Conservation (phyloP, 2,888 invertebrate species). For the Mythimna vitellina region DNA sequence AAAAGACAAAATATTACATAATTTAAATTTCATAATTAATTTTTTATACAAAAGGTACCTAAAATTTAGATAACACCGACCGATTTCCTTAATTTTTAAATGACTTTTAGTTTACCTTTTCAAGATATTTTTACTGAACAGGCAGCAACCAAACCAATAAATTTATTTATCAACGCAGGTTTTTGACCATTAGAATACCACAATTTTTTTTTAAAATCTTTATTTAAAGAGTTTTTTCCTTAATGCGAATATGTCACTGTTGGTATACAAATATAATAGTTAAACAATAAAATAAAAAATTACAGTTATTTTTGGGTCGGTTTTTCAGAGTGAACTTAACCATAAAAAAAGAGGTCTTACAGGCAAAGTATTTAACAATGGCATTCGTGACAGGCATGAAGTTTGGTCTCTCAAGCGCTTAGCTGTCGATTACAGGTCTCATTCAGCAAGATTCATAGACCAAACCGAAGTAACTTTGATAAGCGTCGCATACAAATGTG, state of each 20-base stretch:
- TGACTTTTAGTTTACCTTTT: not conserved
- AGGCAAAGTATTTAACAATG: slow-evolving; percentile 21
- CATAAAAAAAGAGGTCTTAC: not conserved
- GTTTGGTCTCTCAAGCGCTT: not conserved
- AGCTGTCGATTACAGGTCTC: not conserved
- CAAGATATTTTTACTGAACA: not conserved
- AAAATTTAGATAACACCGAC: not conserved
- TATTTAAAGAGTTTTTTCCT: too few relatives aligned
- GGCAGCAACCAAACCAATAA: not conserved
- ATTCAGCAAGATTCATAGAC: not conserved
- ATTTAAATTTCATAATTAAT: not conserved
- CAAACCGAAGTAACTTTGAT: not conserved
- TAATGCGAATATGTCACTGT: too few relatives aligned
- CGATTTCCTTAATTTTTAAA: not conserved
- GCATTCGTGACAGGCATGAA: slow-evolving; percentile 7
- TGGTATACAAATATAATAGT: too few relatives aligned
- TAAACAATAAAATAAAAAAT: too few relatives aligned
- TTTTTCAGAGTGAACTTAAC: too few relatives aligned
- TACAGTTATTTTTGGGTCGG: too few relatives aligned
- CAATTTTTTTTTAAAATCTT: too few relatives aligned
- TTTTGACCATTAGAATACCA: not conserved
- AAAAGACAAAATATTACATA: slow-evolving; percentile 6
- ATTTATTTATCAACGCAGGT: not conserved
- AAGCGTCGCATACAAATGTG: not conserved
- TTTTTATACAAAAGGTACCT: slow-evolving; percentile 26